Base-by-base conservation (phyloP, 2,797 vertebrate species). In the Acipenser ruthenus region DNA sequence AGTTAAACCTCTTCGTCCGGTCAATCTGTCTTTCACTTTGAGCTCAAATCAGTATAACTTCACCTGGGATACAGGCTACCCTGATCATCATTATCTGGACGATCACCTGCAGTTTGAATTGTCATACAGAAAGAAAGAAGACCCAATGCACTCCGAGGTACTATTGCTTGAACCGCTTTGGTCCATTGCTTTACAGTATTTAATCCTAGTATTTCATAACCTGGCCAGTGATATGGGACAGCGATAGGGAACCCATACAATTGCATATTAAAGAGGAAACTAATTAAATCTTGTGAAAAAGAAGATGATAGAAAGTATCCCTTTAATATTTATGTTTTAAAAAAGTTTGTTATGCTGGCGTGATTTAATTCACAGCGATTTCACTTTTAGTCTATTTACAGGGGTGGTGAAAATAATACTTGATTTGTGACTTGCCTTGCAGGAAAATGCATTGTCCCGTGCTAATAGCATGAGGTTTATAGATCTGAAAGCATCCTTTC, bases 1-100 rank as follows among this genome's bases (percentile, higher is more conserved):
- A 91, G 89, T 91, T 70, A 84, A 75, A 65, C 88, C 84, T 0
- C 73, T 80, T 1, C 1, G 73, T 4, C 89, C 90, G 0, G 65
- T 78, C 53, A 68, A 78, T 69, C 82, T 89, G 65, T 68, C 66
- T 0, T 12, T 86, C 4, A 69, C 7, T 18, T 69, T 69, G 75
- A 76, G 72, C 67, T 59, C 76, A 2, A 75, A 73, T 13, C 60
- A 65, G 1, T 64, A 69, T 55, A 62, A 58, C 72, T 86, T 91
- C 69, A 73, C 68, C 55, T 91, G 90, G 90, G 69, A 68, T 8
- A 87, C 78, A 18, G 75, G 78, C 55, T 89, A 89, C 8, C 71
- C 86, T 60, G 0, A 51, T 1, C 50, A 3, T 6, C 0, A 0
- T 0, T 0, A 0, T 0, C 0, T n/a, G 68, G 4, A 11, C 0